Evolutionary conservation across 2,797 vertebrate species (phyloP).

Genomic region (Danio choprae): DNA sequence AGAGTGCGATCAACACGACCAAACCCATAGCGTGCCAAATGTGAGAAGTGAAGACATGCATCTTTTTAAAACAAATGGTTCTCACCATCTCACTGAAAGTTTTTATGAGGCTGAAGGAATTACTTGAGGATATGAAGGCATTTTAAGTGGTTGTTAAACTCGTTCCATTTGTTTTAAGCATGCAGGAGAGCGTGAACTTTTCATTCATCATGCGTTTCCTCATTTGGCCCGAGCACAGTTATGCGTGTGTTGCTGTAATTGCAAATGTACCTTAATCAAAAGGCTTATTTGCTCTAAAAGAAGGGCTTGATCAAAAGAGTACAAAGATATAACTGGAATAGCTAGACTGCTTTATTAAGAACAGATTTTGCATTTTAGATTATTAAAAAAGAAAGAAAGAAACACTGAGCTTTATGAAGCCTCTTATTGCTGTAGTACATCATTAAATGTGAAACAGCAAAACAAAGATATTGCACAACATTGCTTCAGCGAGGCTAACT

Average conservation of each 20-base stretch:
- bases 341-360: not conserved
- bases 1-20: conserved; percentile 54
- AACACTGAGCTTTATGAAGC: not conserved
- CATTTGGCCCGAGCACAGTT: not conserved
- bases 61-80: conserved; percentile 50
- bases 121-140: conserved; percentile 18
- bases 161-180: conserved; percentile 8
- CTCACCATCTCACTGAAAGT: conserved; percentile 33
- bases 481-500: not conserved
- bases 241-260: not conserved
- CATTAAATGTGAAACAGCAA: not conserved
- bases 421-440: conserved; percentile 8
- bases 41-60: conserved; percentile 53
- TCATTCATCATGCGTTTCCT: not conserved
- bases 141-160: conserved; percentile 28
- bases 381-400: not conserved
- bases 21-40: conserved; percentile 60
- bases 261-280: not conserved
- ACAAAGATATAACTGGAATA: not conserved
- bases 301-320: not conserved
- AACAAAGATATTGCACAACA: not conserved
- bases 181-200: not conserved
- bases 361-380: not conserved
- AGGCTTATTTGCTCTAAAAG: not conserved
- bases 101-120: conserved; percentile 31